Conservation (phyloP, 2,888 invertebrate genomes). For the Acanthoscelides obtectus region DNA sequence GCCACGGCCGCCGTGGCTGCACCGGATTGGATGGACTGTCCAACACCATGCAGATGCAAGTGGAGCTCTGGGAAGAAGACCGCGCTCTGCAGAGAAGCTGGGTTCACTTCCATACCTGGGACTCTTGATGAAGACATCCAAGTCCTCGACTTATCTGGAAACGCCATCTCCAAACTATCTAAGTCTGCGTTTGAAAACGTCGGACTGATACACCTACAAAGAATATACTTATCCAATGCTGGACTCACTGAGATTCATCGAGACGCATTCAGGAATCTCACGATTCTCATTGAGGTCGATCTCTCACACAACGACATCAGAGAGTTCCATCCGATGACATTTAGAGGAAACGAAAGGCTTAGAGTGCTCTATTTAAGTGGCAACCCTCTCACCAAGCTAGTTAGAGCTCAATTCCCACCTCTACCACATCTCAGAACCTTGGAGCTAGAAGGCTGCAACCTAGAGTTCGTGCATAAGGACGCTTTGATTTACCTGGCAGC, state of each 20-base stretch:
- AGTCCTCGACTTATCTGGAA: constrained; percentile 79
- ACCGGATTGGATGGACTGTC: constrained; percentile 86
- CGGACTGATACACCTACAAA: constrained; percentile 78
- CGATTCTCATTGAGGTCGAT: constrained; percentile 82
- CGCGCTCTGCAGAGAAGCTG: constrained; percentile 77
- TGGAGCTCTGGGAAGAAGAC: constrained; percentile 91
- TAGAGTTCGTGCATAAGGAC: constrained; percentile 69
- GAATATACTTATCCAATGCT: constrained; percentile 72
- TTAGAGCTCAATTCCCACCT: constrained; percentile 74
- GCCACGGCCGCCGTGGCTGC: constrained; percentile 51
- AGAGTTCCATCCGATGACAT: constrained; percentile 71
- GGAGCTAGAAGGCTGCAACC: constrained; percentile 74
- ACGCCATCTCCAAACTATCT: constrained; percentile 69
- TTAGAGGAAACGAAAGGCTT: constrained; percentile 78
- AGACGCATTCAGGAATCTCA: constrained; percentile 82
- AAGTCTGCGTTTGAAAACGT: constrained; percentile 74
- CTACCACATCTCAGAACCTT: constrained; percentile 76
- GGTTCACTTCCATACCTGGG: constrained; percentile 72
- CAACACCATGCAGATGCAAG: constrained; percentile 82
- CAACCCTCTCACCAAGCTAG: constrained; percentile 71
- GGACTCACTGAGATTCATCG: constrained; percentile 71
- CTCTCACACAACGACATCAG: constrained; percentile 77
- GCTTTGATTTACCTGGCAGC: constrained; percentile 72
- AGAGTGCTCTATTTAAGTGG: constrained; percentile 73
- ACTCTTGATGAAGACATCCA: constrained; percentile 72